Evolutionary conservation across 2,888 invertebrate genomes (phyloP).

Genomic region (Ochropacha duplaris): DNA sequence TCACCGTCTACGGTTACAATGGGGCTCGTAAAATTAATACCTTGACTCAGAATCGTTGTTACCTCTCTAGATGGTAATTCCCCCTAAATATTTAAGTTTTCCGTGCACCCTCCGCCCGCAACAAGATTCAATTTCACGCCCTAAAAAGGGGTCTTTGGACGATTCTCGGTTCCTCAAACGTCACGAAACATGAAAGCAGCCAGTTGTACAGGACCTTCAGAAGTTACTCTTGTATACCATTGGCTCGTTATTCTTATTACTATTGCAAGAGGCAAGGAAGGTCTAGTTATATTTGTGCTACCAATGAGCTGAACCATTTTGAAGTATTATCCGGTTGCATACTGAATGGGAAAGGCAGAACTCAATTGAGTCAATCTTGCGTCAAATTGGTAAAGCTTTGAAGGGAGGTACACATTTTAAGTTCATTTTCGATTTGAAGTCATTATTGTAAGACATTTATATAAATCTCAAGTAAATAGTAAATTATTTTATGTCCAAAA

Average conservation of each 20-base stretch:
- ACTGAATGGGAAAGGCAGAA: conserved; percentile 65
- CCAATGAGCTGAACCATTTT: conserved; percentile 55
- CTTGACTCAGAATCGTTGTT: conserved; percentile 68
- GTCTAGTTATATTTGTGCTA: conserved; percentile 52
- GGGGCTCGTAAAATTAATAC: conserved; percentile 80
- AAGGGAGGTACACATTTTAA: conserved; percentile 50
- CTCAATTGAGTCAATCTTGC: conserved; percentile 78
- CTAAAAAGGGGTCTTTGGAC: conserved; percentile 74
- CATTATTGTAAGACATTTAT: conserved; percentile 14
- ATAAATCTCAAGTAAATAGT: neutral
- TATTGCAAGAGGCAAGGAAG: conserved; percentile 38
- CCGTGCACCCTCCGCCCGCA: conserved; percentile 73
- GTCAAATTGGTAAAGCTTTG: conserved; percentile 69
- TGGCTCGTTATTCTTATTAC: conserved; percentile 27
- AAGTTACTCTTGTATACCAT: conserved; percentile 44
- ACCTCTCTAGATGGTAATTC: conserved; percentile 71
- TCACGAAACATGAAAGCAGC: conserved; percentile 71
- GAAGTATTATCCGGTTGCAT: conserved; percentile 75
- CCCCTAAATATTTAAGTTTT: conserved; percentile 81
- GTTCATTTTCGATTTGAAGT: conserved; percentile 41
- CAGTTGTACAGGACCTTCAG: conserved; percentile 53
- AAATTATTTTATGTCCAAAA: neutral
- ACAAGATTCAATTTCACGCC: conserved; percentile 83
- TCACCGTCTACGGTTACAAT: conserved; percentile 66
- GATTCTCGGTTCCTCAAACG: conserved; percentile 72